Conservation (phyloP, 2,113 vertebrate genomes). For the Lepus americanus region DNA sequence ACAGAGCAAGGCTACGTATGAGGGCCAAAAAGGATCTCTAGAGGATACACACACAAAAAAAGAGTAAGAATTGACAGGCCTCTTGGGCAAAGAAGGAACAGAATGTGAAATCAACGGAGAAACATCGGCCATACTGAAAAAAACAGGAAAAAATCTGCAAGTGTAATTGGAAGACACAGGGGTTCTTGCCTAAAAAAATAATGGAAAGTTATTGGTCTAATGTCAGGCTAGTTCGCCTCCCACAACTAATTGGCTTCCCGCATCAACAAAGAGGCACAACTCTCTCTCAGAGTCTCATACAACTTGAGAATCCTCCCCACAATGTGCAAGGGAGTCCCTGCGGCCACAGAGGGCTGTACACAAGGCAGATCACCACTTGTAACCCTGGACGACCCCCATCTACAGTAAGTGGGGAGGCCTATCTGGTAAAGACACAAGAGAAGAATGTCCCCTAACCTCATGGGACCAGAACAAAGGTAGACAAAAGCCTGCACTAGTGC, state of each 20-base stretch:
- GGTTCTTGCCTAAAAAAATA: conserved; percentile 61
- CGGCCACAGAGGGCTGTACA: background rate
- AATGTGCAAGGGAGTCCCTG: background rate
- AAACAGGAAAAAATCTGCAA: conserved; percentile 67
- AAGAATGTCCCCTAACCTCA: background rate
- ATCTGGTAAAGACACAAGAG: background rate
- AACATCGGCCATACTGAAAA: background rate
- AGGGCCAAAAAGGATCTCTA: conserved; percentile 52
- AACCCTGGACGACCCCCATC: background rate
- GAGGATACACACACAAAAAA: background rate
- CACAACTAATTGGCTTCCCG: background rate
- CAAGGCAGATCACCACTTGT: background rate
- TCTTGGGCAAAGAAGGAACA: conserved; percentile 57
- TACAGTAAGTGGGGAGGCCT: background rate
- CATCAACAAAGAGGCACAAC: background rate
- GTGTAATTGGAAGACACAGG: conserved; percentile 47
- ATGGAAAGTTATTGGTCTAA: background rate
- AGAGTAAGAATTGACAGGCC: background rate
- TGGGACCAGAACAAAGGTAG: background rate
- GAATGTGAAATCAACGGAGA: conserved; percentile 62
- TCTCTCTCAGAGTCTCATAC: background rate
- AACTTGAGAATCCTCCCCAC: background rate
- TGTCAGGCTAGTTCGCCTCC: background rate
- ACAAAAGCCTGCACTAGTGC: background rate
- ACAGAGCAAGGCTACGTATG: background rate